Evolutionary conservation across 2,888 invertebrate genomes (phyloP), one percentile per base, ranked within the genome.

Genomic region (Melanargia galathea): DNA sequence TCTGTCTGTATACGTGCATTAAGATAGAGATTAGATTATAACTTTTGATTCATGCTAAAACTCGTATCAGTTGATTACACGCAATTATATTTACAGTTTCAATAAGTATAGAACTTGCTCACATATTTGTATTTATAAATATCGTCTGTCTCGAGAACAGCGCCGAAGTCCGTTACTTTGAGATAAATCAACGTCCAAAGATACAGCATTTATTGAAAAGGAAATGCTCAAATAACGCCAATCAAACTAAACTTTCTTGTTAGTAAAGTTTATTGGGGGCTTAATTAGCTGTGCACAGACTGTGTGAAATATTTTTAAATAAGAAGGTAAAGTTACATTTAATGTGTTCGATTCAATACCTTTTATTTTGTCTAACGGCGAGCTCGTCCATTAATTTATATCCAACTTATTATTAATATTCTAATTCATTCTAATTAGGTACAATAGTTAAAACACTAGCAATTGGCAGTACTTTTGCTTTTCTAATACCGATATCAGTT

Each of bases 1-100:
- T 90, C 83, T 84, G 79, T 83, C 75, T 73, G 75, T 78, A 77
- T 66, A 68, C 64, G 66, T 79, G 72, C 79, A 82, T 82, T 79
- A 80, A 82, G 77, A 80, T 78, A 76, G 71, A 75, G 74, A 79
- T 75, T 74, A 75, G 74, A 75, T 79, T 74, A 73, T 70, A 71
- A 71, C 67, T 66, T 64, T 73, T 71, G 72, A 77, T 73, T 71
- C 69, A 74, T 75, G 67, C 49, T 60, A 61, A 72, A 74, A 71
- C 65, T 63, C 71, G 71, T 67, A 71, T 67, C 48, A 65, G 68
- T 65, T 65, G 65, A 67, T 69, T 69, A 70, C 68, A 63, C 60
- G 63, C 63, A 68, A 66, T 64, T 68, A 69, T 68, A 64, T 70
- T 66, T 71, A 69, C 71, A 65, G 67, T 68, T 68, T 57, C 62